Conservation (phyloP, 2,888 invertebrate genomes). For the Lissonota sp. region DNA sequence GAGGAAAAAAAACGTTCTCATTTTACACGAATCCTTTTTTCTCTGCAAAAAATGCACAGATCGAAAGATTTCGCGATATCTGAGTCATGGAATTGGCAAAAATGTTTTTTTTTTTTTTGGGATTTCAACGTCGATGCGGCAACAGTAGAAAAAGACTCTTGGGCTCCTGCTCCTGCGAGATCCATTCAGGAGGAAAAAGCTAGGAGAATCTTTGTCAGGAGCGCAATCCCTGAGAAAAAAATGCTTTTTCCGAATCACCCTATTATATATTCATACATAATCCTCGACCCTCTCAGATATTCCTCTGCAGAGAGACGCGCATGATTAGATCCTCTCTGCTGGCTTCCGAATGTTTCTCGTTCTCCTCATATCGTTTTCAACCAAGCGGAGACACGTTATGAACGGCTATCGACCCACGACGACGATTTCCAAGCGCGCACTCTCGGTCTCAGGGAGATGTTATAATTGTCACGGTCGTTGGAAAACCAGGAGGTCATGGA, state of each 20-base stretch:
- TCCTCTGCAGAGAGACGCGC: conserved; percentile 16
- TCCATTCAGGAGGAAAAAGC: too few species aligned
- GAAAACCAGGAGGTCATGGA: background rate
- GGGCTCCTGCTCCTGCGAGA: too few species aligned
- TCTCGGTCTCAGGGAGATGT: conserved; percentile 31
- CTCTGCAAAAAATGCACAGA: background rate
- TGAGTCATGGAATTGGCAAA: too few species aligned
- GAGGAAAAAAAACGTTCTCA: too few species aligned
- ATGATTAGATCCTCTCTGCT: conserved; percentile 40
- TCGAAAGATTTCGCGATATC: background rate
- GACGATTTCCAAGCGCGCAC: conserved; percentile 50
- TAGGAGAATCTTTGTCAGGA: too few species aligned
- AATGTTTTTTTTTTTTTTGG: too few species aligned
- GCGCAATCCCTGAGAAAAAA: too few species aligned
- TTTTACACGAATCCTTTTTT: too few species aligned
- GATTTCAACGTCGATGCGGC: too few species aligned
- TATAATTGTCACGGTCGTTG: conserved; percentile 53
- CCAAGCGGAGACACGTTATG: conserved; percentile 35
- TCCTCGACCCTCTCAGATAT: conserved; percentile 8
- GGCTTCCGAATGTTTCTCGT: conserved; percentile 46
- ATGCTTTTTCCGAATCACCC: too few species aligned
- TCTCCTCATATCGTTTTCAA: conserved; percentile 44
- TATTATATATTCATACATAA: background rate
- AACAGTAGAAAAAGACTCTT: too few species aligned
- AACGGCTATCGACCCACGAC: conserved; percentile 37